phyloP scores from a whole-genome alignment of 2,888 invertebrate genomes.

The Plutella xylostella region DNA sequence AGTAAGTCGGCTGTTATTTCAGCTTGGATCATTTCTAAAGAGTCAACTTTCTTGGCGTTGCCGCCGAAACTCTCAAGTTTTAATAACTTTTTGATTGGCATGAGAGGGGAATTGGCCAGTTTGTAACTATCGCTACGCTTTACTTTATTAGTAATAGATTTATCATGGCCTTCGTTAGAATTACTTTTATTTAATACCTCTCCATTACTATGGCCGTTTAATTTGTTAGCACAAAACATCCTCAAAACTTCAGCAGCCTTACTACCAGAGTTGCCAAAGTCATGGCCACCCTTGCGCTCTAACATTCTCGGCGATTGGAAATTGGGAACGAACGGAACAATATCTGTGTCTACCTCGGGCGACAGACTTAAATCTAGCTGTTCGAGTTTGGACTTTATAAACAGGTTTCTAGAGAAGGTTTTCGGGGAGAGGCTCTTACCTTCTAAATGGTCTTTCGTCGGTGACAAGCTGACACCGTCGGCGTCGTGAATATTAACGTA shows the following conservation, averaged over 20 bases:
- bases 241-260: slow-evolving; percentile 58
- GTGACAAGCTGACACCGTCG: slow-evolving; percentile 69
- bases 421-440: slow-evolving; percentile 71
- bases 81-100: slow-evolving; percentile 73
- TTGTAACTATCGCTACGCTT: slow-evolving; percentile 89
- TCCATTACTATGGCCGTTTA: slow-evolving; percentile 29
- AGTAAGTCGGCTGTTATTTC: slow-evolving; percentile 73
- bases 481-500: slow-evolving; percentile 80
- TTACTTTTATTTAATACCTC: slow-evolving; percentile 23
- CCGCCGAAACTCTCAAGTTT: slow-evolving; percentile 59
- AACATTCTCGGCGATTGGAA: slow-evolving; percentile 58
- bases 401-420: slow-evolving; percentile 29
- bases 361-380: slow-evolving; percentile 26
- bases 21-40: slow-evolving; percentile 70
- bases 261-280: slow-evolving; percentile 35
- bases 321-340: slow-evolving; percentile 56
- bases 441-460: slow-evolving; percentile 75
- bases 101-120: slow-evolving; percentile 79
- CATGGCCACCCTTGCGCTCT: slow-evolving; percentile 42
- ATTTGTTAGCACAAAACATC: slow-evolving; percentile 52
- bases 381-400: slow-evolving; percentile 28
- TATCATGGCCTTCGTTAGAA: slow-evolving; percentile 29
- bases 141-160: slow-evolving; percentile 59
- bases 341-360: slow-evolving; percentile 32
- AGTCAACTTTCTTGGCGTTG: slow-evolving; percentile 56